These are phyloP conservation scores for Beris morrisii DNA, from an alignment of 2,888 invertebrate genomes.

Conservation along the genomic window DNA sequence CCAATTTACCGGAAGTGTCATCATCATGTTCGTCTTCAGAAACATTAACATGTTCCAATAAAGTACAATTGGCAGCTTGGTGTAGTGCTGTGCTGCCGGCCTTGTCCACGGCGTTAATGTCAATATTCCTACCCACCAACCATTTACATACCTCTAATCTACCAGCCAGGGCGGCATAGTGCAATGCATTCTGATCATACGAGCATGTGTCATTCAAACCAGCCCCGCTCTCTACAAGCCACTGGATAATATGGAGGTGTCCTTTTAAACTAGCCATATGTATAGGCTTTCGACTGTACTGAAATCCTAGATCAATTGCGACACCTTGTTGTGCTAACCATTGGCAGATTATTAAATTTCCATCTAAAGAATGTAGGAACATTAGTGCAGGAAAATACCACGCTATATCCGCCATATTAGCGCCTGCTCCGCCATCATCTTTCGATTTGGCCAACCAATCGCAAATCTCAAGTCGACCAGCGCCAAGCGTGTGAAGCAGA, in stretches of 20 bases:
- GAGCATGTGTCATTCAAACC: background rate
- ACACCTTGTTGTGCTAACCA: background rate
- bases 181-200: background rate
- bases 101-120: background rate
- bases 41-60: background rate
- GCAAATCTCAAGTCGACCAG: background rate
- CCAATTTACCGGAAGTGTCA: background rate
- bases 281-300: background rate
- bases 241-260: background rate
- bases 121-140: background rate
- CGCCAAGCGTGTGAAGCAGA: background rate
- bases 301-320: background rate
- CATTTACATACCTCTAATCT: background rate
- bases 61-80: constrained; percentile 5
- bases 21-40: background rate
- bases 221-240: background rate
- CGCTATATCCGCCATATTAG: background rate
- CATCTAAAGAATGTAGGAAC: background rate
- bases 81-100: background rate
- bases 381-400: background rate
- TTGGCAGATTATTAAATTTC: constrained; percentile 12
- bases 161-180: background rate
- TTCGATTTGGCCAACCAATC: constrained; percentile 3
- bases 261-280: background rate
- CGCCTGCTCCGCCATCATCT: constrained; percentile 7